phyloP scores from a whole-genome alignment of 2,113 vertebrate genomes.

The Camarhynchus parvulus region DNA sequence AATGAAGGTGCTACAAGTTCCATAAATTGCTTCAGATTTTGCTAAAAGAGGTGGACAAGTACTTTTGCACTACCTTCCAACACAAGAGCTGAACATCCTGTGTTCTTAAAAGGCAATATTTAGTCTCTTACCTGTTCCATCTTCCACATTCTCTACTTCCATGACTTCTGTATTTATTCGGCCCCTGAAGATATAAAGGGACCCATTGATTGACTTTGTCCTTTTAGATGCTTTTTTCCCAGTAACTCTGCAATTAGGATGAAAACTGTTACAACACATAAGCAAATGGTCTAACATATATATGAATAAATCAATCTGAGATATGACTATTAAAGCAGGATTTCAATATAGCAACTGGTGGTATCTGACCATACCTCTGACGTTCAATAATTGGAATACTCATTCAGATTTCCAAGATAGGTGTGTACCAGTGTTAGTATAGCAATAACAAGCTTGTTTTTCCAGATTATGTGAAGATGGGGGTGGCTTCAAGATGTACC shows the following conservation, averaged over 20 bases:
- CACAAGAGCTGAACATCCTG: neutral
- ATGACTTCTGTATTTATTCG: slow-evolving; percentile 99
- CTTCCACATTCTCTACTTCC: slow-evolving; percentile 99
- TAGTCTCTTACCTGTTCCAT: slow-evolving; percentile 90
- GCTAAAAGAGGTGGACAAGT: neutral
- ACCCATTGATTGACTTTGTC: slow-evolving; percentile 96
- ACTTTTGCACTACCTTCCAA: neutral
- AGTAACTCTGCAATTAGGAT: slow-evolving; percentile 84
- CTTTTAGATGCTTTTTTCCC: slow-evolving; percentile 95
- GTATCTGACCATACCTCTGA: neutral
- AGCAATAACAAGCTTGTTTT: neutral
- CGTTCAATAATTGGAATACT: neutral
- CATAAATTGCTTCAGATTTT: neutral
- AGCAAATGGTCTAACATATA: neutral
- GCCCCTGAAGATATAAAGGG: slow-evolving; percentile 95
- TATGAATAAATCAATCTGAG: neutral
- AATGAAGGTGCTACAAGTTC: neutral
- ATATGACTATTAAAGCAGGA: neutral
- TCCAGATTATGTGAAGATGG: neutral
- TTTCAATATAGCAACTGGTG: neutral
- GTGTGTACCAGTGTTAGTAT: neutral
- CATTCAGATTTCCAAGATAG: neutral
- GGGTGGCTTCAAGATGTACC: neutral
- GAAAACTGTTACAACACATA: neutral
- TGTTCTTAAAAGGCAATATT: neutral